These are phyloP conservation scores for Sitta europaea DNA, from an alignment of 2,113 vertebrate species.

Conservation along the genomic window DNA sequence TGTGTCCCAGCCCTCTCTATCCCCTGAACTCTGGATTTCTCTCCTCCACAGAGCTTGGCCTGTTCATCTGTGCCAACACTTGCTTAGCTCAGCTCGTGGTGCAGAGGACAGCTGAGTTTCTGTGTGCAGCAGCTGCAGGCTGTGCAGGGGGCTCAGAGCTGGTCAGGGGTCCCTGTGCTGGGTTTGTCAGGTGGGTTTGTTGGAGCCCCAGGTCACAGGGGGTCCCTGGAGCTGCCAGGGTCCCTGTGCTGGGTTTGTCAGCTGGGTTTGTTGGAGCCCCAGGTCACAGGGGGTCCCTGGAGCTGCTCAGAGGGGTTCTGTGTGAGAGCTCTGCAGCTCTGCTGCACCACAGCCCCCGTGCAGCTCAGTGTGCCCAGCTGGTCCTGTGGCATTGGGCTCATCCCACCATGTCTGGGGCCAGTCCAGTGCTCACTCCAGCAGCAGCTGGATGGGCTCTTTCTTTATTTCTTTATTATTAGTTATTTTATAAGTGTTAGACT, in stretches of 20 bases:
- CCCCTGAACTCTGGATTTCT: neutral
- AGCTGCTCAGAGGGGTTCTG: neutral
- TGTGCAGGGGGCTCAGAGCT: neutral
- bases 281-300: neutral
- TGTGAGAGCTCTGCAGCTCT: neutral
- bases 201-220: neutral
- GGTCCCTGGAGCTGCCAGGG: neutral
- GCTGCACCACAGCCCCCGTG: neutral
- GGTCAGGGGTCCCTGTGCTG: neutral
- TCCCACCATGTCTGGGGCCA: neutral
- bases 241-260: neutral
- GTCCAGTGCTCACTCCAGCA: neutral
- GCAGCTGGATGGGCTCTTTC: neutral
- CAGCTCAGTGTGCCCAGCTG: neutral
- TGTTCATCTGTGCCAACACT: neutral
- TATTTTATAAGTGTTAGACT: neutral
- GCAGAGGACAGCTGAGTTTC: neutral
- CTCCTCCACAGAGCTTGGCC: neutral
- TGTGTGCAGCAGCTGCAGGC: neutral
- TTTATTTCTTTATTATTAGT: neutral
- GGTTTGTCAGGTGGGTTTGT: neutral
- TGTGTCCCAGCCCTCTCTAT: accelerated
- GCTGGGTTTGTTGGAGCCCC: neutral
- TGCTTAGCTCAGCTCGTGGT: neutral
- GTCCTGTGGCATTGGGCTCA: neutral